These are phyloP conservation scores for Colletes collaris DNA, from an alignment of 2,888 invertebrate genomes.

Conservation along the genomic window DNA sequence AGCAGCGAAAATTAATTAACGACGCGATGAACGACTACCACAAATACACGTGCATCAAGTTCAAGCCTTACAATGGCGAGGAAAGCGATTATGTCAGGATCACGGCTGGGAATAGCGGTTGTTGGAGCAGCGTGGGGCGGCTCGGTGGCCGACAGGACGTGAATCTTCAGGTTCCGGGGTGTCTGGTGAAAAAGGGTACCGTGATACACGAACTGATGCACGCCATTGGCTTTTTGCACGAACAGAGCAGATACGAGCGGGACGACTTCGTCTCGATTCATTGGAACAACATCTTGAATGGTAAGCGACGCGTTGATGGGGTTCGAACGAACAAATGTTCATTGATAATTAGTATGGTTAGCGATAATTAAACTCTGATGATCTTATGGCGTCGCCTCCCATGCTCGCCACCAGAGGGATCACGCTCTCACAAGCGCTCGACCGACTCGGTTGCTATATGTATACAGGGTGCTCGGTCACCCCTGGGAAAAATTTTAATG, in stretches of 20 bases:
- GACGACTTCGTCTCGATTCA: conserved; percentile 88
- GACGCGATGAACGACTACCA: conserved; percentile 90
- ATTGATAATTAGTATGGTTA: no score
- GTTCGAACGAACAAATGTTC: no score
- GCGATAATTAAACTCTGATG: no score
- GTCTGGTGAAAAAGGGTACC: conserved; percentile 89
- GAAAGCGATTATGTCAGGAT: conserved; percentile 89
- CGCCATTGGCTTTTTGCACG: conserved; percentile 91
- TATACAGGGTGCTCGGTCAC: no score
- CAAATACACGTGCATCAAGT: conserved; percentile 89
- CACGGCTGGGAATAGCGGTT: conserved; percentile 88
- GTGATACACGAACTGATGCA: conserved; percentile 92
- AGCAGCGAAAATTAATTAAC: conserved; percentile 86
- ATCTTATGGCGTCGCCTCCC: no score
- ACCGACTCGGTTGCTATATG: no score
- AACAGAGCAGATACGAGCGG: conserved; percentile 91
- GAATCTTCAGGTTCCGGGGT: conserved; percentile 90
- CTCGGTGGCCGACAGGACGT: conserved; percentile 88
- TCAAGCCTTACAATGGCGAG: conserved; percentile 86
- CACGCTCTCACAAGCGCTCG: no score
- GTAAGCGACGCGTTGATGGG: conserved; percentile 77
- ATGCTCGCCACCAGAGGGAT: no score
- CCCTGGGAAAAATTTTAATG: no score
- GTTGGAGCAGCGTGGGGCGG: conserved; percentile 92
- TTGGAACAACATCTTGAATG: conserved; percentile 88